Conservation (phyloP, 2,888 invertebrate genomes). For the Lymantria monacha region DNA sequence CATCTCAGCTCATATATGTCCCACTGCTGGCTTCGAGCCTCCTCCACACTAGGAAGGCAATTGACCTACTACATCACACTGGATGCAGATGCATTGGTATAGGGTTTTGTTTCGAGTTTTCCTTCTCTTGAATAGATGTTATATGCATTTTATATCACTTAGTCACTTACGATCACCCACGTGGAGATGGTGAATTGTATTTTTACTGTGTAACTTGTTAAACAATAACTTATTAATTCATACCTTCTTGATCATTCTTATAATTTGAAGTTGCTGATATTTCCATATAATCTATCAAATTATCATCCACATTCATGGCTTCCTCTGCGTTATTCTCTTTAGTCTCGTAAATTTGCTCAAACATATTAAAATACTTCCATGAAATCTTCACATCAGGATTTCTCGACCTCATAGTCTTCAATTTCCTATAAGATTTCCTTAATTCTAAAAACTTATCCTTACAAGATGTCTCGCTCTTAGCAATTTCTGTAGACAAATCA, state of each 20-base stretch:
- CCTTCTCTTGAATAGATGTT: no score
- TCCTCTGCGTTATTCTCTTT: slow-evolving; percentile 22
- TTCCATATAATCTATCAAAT: slow-evolving; percentile 4
- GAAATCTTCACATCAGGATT: slow-evolving; percentile 64
- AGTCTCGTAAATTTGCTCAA: slow-evolving; percentile 55
- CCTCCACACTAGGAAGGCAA: no score
- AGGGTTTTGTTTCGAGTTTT: no score
- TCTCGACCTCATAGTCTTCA: slow-evolving; percentile 61
- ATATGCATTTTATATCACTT: no score
- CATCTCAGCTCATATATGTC: no score
- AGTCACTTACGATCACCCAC: no score
- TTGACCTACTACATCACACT: no score
- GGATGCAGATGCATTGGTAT: no score
- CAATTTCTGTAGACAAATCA: slow-evolving; percentile 42
- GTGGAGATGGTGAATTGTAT: no score
- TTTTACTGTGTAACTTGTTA: no score
- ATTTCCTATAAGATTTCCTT: slow-evolving; percentile 63
- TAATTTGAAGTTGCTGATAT: not conserved
- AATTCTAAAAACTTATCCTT: slow-evolving; percentile 65
- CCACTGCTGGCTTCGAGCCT: no score
- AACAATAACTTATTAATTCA: not conserved
- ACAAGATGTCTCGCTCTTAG: slow-evolving; percentile 48
- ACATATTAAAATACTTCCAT: slow-evolving; percentile 67
- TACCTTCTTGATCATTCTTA: slow-evolving; percentile 37
- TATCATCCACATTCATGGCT: slow-evolving; percentile 32